Evolutionary conservation across 2,888 invertebrate species (phyloP), one percentile per base, ranked within the genome.

Genomic region (Apodemia duryi): DNA sequence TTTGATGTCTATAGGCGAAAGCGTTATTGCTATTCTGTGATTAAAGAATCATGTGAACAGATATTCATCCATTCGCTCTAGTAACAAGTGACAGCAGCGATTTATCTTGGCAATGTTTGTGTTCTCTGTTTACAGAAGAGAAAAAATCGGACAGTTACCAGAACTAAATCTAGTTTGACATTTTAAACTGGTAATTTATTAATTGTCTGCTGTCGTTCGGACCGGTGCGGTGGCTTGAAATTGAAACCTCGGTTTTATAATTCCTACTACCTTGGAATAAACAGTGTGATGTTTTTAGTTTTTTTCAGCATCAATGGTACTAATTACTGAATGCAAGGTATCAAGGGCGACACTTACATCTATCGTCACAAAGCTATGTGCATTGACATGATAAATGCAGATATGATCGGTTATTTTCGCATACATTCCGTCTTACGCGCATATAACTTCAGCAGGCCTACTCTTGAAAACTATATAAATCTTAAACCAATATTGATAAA

Each of bases 101-200:
- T 29, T 54, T 54, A 54, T 54, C 52, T 54, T 29, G 28, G 28
- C 52, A 54, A 29, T 28, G 52, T 54, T 54, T 54, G 52, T 54
- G 29, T 54, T 32, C 29, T 29, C 11, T 32, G 29, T 32, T 57
- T 57, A 11, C 52, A 54, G 32, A 32, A 32, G 32, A 57, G 32
- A 57, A 49, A 29, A 11, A 32, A 11, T 57, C 32, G 13, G 32
- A 57, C 57, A 32, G 57, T 49, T 49, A 49, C 32, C 29, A 57
- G 32, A 57, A 29, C 57, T 57, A 57, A 32, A 57, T 57, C 32
- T 32, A 57, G 29, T 57, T 57, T 57, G 57, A 57, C 57, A 57
- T 57, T 57, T 57, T 29, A 57, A 32, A 57, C 13, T 57, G 32
- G 52, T 57, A 29, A 57, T 57, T 57, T 57, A 57, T 57, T 57